Percentiles rank a stretch among this genome's conserved stretches.
Evolutionary conservation across 2,888 invertebrate species (phyloP).

Genomic region (Keiferia lycopersicella): DNA sequence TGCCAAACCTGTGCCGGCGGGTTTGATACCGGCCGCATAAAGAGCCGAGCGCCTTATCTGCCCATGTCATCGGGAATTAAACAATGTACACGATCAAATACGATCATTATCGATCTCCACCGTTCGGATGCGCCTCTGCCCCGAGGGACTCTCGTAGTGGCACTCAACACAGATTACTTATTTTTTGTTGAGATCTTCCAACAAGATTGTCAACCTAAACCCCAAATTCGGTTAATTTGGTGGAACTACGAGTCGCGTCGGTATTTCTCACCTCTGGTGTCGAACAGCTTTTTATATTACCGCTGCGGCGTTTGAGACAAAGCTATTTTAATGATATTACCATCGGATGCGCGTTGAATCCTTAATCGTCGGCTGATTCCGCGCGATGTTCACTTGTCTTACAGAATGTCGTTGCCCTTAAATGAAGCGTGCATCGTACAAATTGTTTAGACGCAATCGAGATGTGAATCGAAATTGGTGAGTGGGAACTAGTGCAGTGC

Average conservation of each 20-base stretch:
- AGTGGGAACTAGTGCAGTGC: conserved; percentile 73
- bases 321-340: conserved; percentile 81
- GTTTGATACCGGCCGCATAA: conserved; percentile 63
- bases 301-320: conserved; percentile 74
- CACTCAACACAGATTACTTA: conserved; percentile 35
- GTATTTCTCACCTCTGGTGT: conserved; percentile 77
- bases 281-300: conserved; percentile 67
- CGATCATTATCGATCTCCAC: conserved; percentile 60
- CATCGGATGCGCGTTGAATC: conserved; percentile 76
- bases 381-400: conserved; percentile 56
- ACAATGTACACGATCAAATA: conserved; percentile 75
- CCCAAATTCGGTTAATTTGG: conserved; percentile 61
- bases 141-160: conserved; percentile 25
- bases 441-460: conserved; percentile 75
- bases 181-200: conserved; percentile 43
- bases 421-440: conserved; percentile 73
- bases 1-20: conserved; percentile 76
- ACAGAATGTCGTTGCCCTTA: conserved; percentile 75
- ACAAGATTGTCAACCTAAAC: conserved; percentile 50
- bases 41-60: conserved; percentile 66
- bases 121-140: conserved; percentile 33
- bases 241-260: conserved; percentile 58
- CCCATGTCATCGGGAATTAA: conserved; percentile 74
- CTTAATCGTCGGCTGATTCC: conserved; percentile 69
- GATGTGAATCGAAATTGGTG: conserved; percentile 63